These are phyloP conservation scores for Caenorhabditis brenneri DNA, from an alignment of 1,140 invertebrate species.

Conservation along the genomic window DNA sequence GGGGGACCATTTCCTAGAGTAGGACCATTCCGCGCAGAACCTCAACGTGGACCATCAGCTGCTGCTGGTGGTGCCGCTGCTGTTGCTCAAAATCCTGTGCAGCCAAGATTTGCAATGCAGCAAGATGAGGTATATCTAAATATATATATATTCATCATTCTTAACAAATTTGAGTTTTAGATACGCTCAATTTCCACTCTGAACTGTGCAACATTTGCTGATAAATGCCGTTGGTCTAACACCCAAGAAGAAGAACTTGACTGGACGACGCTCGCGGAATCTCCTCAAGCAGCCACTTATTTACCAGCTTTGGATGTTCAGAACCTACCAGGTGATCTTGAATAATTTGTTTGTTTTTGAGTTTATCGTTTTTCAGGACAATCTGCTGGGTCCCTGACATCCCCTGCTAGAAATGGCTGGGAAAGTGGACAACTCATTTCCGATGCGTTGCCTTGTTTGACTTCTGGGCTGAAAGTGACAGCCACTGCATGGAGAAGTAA, in stretches of 20 bases:
- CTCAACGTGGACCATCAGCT: not conserved
- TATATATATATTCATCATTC: not conserved
- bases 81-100: conserved; percentile 5
- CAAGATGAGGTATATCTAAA: conserved; percentile 20
- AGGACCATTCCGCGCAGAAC: conserved; percentile 40
- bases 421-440: conserved; percentile 55
- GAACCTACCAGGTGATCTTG: conserved; percentile 47
- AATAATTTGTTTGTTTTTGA: not conserved
- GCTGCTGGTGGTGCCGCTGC: not conserved
- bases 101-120: conserved; percentile 19
- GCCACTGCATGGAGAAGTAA: conserved; percentile 54
- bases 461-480: conserved; percentile 38
- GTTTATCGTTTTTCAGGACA: conserved; percentile 17
- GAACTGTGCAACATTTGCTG: conserved; percentile 51
- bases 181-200: conserved; percentile 6
- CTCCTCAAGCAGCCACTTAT: conserved; percentile 49
- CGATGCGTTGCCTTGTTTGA: conserved; percentile 52
- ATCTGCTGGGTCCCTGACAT: conserved; percentile 51
- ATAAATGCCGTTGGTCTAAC: conserved; percentile 53
- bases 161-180: not conserved
- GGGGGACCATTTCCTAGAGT: conserved; percentile 15
- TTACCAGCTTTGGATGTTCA: conserved; percentile 36
- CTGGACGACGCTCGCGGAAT: conserved; percentile 39
- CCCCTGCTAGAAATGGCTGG: conserved; percentile 50
- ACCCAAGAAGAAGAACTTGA: conserved; percentile 57